These are phyloP conservation scores for Entelurus aequoreus DNA, from an alignment of 2,113 vertebrate species.

Conservation along the genomic window DNA sequence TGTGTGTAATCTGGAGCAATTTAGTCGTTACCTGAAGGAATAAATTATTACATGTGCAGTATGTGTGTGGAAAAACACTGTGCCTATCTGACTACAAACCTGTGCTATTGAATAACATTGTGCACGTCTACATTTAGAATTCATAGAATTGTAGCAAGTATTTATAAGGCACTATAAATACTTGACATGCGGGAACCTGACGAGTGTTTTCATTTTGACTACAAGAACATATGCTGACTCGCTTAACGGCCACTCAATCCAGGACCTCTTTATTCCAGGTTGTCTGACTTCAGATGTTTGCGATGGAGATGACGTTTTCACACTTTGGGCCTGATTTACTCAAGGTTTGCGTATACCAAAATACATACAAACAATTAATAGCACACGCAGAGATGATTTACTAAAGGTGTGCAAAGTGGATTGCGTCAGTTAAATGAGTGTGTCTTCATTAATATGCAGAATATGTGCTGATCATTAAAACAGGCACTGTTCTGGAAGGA, in stretches of 20 bases:
- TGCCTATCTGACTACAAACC: too few species aligned
- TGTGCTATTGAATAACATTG: not conserved
- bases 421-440: too few species aligned
- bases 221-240: not conserved
- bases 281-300: not conserved
- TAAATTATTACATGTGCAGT: too few species aligned
- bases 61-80: too few species aligned
- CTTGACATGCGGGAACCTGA: not conserved
- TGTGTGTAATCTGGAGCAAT: not conserved
- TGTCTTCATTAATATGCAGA: too few species aligned
- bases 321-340: too few species aligned
- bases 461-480: too few species aligned
- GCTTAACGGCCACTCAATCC: not conserved
- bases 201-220: not conserved
- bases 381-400: too few species aligned
- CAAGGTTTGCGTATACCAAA: too few species aligned
- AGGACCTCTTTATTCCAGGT: not conserved
- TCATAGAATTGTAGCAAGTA: not conserved
- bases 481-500: too few species aligned
- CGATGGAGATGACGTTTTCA: not conserved
- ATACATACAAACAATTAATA: too few species aligned
- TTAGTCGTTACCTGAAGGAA: not conserved
- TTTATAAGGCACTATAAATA: slow-evolving; percentile 4
- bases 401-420: too few species aligned
- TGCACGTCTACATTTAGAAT: not conserved